Percentiles rank a stretch among this genome's conserved stretches.
Conservation (phyloP, 2,797 vertebrate species). For the Phylloscopus collybita region DNA sequence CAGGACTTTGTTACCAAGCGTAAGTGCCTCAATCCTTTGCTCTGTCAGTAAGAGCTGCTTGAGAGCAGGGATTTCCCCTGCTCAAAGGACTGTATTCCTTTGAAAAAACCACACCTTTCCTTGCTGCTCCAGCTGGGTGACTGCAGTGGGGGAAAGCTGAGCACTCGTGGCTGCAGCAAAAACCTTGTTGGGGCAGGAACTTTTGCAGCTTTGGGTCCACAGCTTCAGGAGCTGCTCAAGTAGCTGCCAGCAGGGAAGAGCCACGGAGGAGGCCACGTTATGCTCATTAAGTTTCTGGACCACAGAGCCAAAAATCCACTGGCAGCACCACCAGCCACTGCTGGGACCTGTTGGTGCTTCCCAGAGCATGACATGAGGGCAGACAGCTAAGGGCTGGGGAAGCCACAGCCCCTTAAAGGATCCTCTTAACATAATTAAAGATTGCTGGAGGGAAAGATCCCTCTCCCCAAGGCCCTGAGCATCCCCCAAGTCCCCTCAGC, state of each 20-base stretch:
- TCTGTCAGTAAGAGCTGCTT: not conserved
- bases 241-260: constrained; percentile 12
- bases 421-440: not conserved
- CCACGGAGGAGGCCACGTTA: not conserved
- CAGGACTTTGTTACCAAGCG: not conserved
- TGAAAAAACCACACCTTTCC: not conserved
- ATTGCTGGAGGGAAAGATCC: not conserved
- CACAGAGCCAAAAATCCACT: not conserved
- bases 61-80: not conserved
- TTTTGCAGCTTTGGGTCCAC: not conserved
- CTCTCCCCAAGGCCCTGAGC: not conserved
- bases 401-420: not conserved
- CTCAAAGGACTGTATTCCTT: not conserved
- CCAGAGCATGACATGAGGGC: not conserved
- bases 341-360: not conserved
- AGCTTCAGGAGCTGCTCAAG: constrained; percentile 5
- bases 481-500: not conserved
- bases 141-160: not conserved
- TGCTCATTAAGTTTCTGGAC: not conserved
- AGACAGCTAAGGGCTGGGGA: not conserved
- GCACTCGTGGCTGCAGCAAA: not conserved
- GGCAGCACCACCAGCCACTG: not conserved
- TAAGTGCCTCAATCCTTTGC: not conserved
- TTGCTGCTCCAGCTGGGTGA: not conserved
- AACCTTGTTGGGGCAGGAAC: not conserved